Conservation (phyloP, 2,888 invertebrate genomes). For the Nipponacmea schrenckii region DNA sequence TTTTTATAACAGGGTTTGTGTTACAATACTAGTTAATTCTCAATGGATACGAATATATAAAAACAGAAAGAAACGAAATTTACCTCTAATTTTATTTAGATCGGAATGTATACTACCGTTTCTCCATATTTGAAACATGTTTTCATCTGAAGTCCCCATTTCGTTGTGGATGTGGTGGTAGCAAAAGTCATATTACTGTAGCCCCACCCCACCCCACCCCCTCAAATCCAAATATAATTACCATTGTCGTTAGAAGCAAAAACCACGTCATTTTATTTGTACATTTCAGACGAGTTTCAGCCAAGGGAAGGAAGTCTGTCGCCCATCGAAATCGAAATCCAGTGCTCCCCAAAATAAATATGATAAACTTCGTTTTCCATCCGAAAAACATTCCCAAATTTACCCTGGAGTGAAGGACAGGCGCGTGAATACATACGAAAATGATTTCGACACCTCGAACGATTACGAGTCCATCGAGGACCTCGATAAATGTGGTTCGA, state of each 20-base stretch:
- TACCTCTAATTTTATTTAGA: too few species aligned
- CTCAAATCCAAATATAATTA: not conserved
- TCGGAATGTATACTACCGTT: too few species aligned
- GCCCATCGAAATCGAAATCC: not conserved
- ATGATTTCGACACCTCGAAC: not conserved
- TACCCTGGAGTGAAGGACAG: not conserved
- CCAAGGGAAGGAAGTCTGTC: not conserved
- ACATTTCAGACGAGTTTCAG: constrained; percentile 3
- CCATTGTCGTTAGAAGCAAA: not conserved
- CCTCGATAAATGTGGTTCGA: not conserved
- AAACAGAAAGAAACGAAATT: too few species aligned
- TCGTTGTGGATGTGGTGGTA: too few species aligned
- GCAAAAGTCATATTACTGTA: too few species aligned
- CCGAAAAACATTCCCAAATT: not conserved
- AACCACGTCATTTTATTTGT: not conserved
- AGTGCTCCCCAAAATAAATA: not conserved
- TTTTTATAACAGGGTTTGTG: too few species aligned
- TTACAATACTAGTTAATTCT: too few species aligned
- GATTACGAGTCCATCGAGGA: not conserved
- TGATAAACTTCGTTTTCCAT: constrained; percentile 3
- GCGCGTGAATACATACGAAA: not conserved
- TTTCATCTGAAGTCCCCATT: too few species aligned
- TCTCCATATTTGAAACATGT: too few species aligned
- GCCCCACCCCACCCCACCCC: too few species aligned
- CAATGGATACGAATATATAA: too few species aligned